Evolutionary conservation across 2,797 vertebrate species (phyloP), one percentile per base, ranked within the genome.

Genomic region (Rhinogobio ventralis): DNA sequence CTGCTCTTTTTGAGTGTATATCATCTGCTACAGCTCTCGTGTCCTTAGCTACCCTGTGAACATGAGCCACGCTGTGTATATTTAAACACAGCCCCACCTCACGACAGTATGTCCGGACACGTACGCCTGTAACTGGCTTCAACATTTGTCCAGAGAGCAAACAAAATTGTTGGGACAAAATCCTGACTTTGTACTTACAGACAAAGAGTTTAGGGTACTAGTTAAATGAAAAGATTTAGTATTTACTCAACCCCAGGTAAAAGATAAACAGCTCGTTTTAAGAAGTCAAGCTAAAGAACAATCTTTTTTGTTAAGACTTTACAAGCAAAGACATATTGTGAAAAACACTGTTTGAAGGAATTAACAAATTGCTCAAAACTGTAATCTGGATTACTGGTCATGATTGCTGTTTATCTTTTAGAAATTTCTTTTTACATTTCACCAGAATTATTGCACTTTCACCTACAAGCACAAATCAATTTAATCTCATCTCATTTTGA

Each of bases 71-170:
- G 0, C 30, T 76, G 62, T 55, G 66, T 84, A 69, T 57, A 79
- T 64, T 84, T 79, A 84, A 79, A 84, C 83, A 84, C 75, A 30
- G 55, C 83, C 75, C 51, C 83, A 78, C 67, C 83, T 76, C 79
- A 57, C 62, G 4, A 76, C 57, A 67, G 17, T 84, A 19, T 62
- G 83, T 68, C 76, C 55, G 28, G 83, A 79, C 83, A 79, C 23
- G 66, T 39, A 84, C 19, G 7, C 15, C 28, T 1, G 46, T 73
- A 75, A 30, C 57, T 55, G 72, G 30, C 46, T 53, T 64, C 45
- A 57, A 78, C 82, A 60, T 72, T 72, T 64, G 75, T 72, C 39
- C 53, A 84, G 42, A 57, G 13, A 60, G 8, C 64, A 77, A 78
- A 69, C 25, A 69, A 69, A 45, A 46, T 0, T 0, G 20, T n/a